Evolutionary conservation across 2,888 invertebrate species (phyloP), one percentile per base, ranked within the genome.

Genomic region (Polyploca ridens): DNA sequence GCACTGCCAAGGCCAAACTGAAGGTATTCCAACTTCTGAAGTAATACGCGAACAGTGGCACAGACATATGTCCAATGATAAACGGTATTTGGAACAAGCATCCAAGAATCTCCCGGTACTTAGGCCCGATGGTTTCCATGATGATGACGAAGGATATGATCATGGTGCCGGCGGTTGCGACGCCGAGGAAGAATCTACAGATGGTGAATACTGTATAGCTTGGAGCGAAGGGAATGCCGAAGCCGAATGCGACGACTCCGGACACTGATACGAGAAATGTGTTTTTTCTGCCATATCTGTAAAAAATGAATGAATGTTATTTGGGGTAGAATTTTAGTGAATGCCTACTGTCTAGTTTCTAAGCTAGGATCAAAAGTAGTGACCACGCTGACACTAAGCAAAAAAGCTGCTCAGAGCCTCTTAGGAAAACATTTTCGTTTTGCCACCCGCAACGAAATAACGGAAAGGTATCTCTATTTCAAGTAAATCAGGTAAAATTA

Each of bases 121-220:
- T 87, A 0, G 92, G 87, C 0, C 96, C 96, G 7, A 96, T 91
- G 0, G 95, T 89, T 78, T 96, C 96, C 96, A 96, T 96, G 35
- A 96, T 89, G 27, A 96, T 90, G 1, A 96, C 96, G 75, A 96
- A 96, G 71, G 96, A 96, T 60, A 97, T 96, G 58, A 97, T 96
- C 97, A 98, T 98, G 8, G 97, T 96, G 41, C 97, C 98, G 8
- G 97, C 96, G 0, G 96, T 96, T n/a, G 96, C 96, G 64, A 96
- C 81, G 0, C 97, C 97, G 16, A 95, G 94, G 61, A 97, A 81
- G 83, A 97, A 96, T 69, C 97, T 90, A 54, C 96, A 89, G 0
- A 95, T 58, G 4, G 97, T 95, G 83, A 97, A 97, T 6, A 83
- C 72, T 27, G 70, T 81, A 77, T 90, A 94, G 78, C 95, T 95